Conservation (phyloP, 1,140 invertebrate genomes). For the Prorops nasuta region DNA sequence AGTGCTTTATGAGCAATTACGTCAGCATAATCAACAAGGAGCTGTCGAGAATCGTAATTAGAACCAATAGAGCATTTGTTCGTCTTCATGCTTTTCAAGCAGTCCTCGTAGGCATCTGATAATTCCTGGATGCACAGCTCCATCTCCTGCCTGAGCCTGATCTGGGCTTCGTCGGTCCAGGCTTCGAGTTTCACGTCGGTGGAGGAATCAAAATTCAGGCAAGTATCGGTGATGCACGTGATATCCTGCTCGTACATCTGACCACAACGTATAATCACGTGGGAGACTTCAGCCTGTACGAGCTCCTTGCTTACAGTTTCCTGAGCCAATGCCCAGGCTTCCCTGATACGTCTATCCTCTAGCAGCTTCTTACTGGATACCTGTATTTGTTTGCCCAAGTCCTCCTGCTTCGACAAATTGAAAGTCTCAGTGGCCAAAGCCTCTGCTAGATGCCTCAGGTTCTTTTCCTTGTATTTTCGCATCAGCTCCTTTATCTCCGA, state of each 20-base stretch:
- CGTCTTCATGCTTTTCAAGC: conserved; percentile 55
- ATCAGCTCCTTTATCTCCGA: conserved; percentile 62
- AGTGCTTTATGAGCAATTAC: conserved; percentile 74
- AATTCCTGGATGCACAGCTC: conserved; percentile 66
- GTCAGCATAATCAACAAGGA: conserved; percentile 71
- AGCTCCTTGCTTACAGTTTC: conserved; percentile 71
- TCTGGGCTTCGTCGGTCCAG: conserved; percentile 69
- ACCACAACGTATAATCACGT: conserved; percentile 67
- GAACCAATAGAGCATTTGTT: conserved; percentile 47
- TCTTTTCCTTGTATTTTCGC: conserved; percentile 66
- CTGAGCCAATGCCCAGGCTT: conserved; percentile 67
- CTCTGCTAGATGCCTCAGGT: conserved; percentile 66
- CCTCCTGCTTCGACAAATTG: conserved; percentile 52
- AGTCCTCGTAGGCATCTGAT: conserved; percentile 64
- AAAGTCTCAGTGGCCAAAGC: conserved; percentile 66
- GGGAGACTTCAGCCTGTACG: conserved; percentile 71
- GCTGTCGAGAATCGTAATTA: conserved; percentile 51
- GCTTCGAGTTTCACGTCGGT: conserved; percentile 66
- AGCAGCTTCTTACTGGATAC: conserved; percentile 39
- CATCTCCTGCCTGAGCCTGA: conserved; percentile 67
- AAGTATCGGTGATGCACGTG: conserved; percentile 48
- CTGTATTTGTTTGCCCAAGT: conserved; percentile 39
- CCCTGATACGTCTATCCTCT: conserved; percentile 60
- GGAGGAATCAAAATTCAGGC: conserved; percentile 61
- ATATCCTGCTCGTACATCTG: conserved; percentile 63